These are phyloP conservation scores for Abrostola tripartita DNA, from an alignment of 2,888 invertebrate genomes.

Conservation along the genomic window DNA sequence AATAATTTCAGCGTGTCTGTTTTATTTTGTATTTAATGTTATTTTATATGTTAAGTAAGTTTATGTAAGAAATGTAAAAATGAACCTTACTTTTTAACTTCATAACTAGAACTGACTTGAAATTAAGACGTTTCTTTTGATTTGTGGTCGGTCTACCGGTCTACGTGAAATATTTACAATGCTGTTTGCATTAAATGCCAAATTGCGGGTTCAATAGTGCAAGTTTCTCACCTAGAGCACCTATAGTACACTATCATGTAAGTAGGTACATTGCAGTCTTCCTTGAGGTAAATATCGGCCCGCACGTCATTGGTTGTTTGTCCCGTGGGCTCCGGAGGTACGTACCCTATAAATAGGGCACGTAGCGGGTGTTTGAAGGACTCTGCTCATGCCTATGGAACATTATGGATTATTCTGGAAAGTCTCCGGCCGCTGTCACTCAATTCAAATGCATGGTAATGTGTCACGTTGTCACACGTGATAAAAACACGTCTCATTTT, in stretches of 20 bases:
- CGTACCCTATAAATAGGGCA: slow-evolving; percentile 41
- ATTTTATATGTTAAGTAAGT: neutral
- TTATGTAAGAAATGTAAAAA: neutral
- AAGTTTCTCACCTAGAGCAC: no score
- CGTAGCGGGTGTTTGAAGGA: slow-evolving; percentile 52
- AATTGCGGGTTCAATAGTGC: no score
- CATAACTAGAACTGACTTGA: no score
- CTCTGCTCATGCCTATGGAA: slow-evolving; percentile 43
- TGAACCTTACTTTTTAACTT: no score
- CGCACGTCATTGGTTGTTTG: neutral
- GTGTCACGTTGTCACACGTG: slow-evolving; percentile 72
- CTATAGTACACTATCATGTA: no score
- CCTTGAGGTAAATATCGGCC: no score
- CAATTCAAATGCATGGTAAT: slow-evolving; percentile 76
- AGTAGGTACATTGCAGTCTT: no score
- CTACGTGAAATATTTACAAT: no score
- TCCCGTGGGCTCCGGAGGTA: slow-evolving; percentile 32
- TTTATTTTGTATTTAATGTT: neutral
- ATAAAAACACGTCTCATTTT: slow-evolving; percentile 38
- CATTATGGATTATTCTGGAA: slow-evolving; percentile 66
- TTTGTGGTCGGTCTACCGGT: no score
- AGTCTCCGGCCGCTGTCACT: slow-evolving; percentile 68
- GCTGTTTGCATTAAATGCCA: no score
- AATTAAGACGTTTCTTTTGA: no score
- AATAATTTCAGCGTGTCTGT: neutral